A percentile compares a stretch with the other conserved stretches of the same genome.
Conservation (phyloP, 2,888 invertebrate genomes). For the Thymelicus acteon region DNA sequence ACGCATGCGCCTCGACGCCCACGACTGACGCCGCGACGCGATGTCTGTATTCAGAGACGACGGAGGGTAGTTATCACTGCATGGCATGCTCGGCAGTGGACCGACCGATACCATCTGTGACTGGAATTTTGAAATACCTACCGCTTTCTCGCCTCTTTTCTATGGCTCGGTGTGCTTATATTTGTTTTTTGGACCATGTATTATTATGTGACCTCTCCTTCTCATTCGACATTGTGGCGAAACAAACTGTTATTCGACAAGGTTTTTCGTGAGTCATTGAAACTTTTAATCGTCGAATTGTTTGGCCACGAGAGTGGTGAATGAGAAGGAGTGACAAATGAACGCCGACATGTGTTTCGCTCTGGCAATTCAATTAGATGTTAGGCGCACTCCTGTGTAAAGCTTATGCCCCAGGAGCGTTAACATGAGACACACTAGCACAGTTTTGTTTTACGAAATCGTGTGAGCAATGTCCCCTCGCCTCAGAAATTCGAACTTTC, state of each 20-base stretch:
- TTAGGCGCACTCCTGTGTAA: constrained; percentile 13
- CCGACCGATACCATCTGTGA: constrained; percentile 62
- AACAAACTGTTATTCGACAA: constrained; percentile 29
- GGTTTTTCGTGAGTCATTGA: neutral
- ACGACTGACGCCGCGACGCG: no score
- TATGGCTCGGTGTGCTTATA: constrained; percentile 81
- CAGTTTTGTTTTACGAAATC: constrained; percentile 19
- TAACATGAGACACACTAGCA: neutral
- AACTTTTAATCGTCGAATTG: constrained; percentile 19
- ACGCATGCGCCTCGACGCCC: constrained; percentile 62
- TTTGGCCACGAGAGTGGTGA: constrained; percentile 40
- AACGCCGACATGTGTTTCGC: constrained; percentile 41
- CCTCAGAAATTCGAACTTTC: no score
- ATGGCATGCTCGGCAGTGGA: constrained; percentile 59
- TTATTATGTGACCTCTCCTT: constrained; percentile 42
- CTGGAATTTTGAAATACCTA: constrained; percentile 79
- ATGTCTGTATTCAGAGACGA: constrained; percentile 73
- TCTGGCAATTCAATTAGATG: constrained; percentile 36
- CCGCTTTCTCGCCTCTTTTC: constrained; percentile 77
- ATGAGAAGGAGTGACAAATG: constrained; percentile 43
- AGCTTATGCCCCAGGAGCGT: neutral
- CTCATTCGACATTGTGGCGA: constrained; percentile 40
- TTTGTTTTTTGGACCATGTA: constrained; percentile 55
- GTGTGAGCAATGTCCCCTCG: neutral
- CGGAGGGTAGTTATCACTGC: constrained; percentile 55